These are phyloP conservation scores for Discoglossus pictus DNA, from an alignment of 2,797 vertebrate genomes.

Conservation along the genomic window DNA sequence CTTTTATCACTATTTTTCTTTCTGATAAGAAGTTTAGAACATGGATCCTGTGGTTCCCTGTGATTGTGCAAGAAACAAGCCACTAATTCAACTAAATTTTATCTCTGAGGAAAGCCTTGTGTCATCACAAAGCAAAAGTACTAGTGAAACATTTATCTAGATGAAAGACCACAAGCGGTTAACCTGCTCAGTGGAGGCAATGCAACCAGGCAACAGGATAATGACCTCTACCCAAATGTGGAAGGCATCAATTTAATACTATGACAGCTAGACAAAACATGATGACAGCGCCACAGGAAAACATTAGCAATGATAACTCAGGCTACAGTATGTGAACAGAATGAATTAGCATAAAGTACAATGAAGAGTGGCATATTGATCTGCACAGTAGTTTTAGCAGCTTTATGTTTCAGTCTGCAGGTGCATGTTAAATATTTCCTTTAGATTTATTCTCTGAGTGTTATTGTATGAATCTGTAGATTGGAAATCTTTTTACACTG, in stretches of 20 bases:
- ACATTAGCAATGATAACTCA: conserved; percentile 69
- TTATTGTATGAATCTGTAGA: not conserved
- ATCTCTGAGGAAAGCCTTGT: conserved; percentile 64
- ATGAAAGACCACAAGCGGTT: conserved; percentile 76
- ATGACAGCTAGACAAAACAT: conserved; percentile 68
- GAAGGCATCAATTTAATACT: conserved; percentile 69
- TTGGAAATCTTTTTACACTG: no score
- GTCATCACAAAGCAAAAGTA: conserved; percentile 61
- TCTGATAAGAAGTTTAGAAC: conserved; percentile 42
- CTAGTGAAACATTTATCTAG: conserved; percentile 70
- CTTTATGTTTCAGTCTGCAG: conserved; percentile 60
- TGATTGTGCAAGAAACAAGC: conserved; percentile 52
- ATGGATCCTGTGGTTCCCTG: conserved; percentile 37
- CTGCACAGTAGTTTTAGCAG: conserved; percentile 54
- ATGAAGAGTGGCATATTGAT: conserved; percentile 58
- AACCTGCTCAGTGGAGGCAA: conserved; percentile 72
- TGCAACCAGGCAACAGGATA: conserved; percentile 64
- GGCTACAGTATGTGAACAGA: conserved; percentile 60
- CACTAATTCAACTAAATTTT: conserved; percentile 58
- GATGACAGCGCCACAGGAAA: conserved; percentile 64
- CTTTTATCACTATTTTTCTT: conserved; percentile 55
- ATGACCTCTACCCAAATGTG: conserved; percentile 74
- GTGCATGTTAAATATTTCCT: conserved; percentile 55
- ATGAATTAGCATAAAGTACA: conserved; percentile 62
- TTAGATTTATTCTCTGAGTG: conserved; percentile 50